Evolutionary conservation across 2,113 vertebrate genomes (phyloP), one percentile per base, ranked within the genome.

Genomic region (Apteryx mantelli): DNA sequence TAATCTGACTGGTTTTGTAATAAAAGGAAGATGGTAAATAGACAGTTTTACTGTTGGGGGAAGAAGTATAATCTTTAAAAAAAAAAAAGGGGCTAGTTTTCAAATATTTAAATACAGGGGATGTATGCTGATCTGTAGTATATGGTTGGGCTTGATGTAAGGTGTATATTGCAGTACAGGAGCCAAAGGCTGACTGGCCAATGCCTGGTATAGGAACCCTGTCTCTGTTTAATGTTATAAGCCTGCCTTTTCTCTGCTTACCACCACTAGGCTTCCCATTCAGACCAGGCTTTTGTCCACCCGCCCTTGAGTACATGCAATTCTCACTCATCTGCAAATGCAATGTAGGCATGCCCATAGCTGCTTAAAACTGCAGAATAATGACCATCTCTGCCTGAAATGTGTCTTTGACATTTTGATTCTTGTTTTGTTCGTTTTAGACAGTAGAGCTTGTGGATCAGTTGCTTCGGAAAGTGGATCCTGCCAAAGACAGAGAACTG

Each of bases 361-460:
- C 53, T 86, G 68, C 66, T 58, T 34, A 68, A 5, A 1, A 1
- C 40, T 71, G 86, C 24, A 55, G 7, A 73, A 63, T 60, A 86
- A 13, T 55, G 44, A 38, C 42, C 60, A 12, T 17, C 58, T 64
- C 30, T 84, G 36, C 63, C 74, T 70, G 61, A 68, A 91, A 76
- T 28, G 32, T 11, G 3, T 69, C 71, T 38, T 53, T 97, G 88
- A 97, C 91, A 53, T 86, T 91, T 84, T 83, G n/a, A 48, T 84
- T 93, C 61, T 94, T 65, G 95, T 96, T 96, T 83, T 92, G 48
- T 97, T 97, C 48, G 30, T 95, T 98, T 85, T 98, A 99, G 99
- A 99, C 99, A 89, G 98, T 99, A 91, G 99, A 99, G 98, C 99
- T 99, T 1, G 99, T 99, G 98, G 99, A 99, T 96, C 99, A 99